These are phyloP conservation scores for Sturmia bella DNA, from an alignment of 2,888 invertebrate genomes.

Conservation along the genomic window DNA sequence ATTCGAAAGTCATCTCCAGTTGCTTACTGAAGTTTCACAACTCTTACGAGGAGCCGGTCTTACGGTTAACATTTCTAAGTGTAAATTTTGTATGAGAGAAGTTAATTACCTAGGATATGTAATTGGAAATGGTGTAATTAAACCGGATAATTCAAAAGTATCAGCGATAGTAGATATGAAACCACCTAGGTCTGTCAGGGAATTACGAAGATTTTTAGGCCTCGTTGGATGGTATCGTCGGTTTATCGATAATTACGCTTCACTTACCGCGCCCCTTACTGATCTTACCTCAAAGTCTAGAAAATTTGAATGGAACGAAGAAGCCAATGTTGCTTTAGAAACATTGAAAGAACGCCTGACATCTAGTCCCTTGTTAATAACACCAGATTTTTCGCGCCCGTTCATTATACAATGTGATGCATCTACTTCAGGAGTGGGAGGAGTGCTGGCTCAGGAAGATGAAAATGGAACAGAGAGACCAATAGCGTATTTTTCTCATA, in stretches of 20 bases:
- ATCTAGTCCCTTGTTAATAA: constrained; percentile 52
- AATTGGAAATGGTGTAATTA: neutral
- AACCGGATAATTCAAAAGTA: neutral
- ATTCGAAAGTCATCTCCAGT: constrained; percentile 7
- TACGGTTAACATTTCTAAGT: constrained; percentile 5
- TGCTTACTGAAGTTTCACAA: neutral
- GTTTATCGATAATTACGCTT: constrained; percentile 49
- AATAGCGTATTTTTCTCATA: no score
- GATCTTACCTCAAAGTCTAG: constrained; percentile 39
- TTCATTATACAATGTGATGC: constrained; percentile 66
- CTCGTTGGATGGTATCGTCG: constrained; percentile 34
- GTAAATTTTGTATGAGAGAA: constrained; percentile 14
- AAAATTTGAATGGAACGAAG: constrained; percentile 44
- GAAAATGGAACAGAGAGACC: constrained; percentile 22
- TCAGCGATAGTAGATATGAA: neutral
- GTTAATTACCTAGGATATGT: constrained; percentile 3
- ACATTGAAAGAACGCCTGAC: constrained; percentile 49
- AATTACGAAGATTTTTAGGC: constrained; percentile 17
- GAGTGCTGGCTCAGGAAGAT: constrained; percentile 53
- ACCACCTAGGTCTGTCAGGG: neutral
- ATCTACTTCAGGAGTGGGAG: constrained; percentile 41
- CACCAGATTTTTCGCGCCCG: constrained; percentile 53
- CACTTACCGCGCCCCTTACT: constrained; percentile 41
- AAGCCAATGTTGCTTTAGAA: constrained; percentile 51
- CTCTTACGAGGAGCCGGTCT: neutral